Conservation (phyloP, 1,140 invertebrate species). For the Lasioglossum albipes region DNA sequence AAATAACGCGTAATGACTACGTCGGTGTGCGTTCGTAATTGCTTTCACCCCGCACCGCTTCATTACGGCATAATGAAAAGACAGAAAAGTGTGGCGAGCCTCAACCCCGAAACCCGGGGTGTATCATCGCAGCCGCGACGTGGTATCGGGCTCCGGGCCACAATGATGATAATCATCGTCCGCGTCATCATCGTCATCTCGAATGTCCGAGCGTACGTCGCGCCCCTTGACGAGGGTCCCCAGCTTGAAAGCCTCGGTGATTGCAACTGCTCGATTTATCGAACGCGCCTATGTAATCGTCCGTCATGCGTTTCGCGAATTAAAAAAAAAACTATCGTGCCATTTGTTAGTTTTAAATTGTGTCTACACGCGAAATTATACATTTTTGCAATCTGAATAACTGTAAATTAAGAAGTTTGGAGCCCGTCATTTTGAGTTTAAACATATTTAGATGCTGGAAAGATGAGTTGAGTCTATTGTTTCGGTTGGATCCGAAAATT, state of each 20-base stretch:
- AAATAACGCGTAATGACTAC: conserved; percentile 37
- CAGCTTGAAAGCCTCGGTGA: conserved; percentile 56
- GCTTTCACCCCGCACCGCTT: conserved; percentile 36
- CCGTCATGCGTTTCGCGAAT: conserved; percentile 37
- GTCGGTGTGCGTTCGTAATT: conserved; percentile 30
- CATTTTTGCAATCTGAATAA: too few relatives aligned
- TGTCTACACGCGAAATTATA: too few relatives aligned
- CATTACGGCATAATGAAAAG: conserved; percentile 49
- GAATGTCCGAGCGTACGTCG: conserved; percentile 44
- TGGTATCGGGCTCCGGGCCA: conserved; percentile 49
- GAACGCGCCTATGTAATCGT: conserved; percentile 28
- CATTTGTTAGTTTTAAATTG: background rate
- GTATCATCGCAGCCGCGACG: conserved; percentile 41
- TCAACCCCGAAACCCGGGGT: conserved; percentile 30
- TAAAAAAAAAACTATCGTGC: conserved; percentile 18
- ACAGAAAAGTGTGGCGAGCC: conserved; percentile 4
- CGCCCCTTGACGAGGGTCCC: conserved; percentile 47
- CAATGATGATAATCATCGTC: conserved; percentile 58
- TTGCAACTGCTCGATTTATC: conserved; percentile 58
- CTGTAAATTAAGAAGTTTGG: too few relatives aligned
- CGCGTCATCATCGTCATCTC: conserved; percentile 57
- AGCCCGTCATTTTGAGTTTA: too few relatives aligned
- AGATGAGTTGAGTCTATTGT: too few relatives aligned
- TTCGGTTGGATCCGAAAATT: too few relatives aligned
- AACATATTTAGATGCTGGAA: too few relatives aligned